phyloP scores from a whole-genome alignment of 2,113 vertebrate species.

The Lampris incognitus region DNA sequence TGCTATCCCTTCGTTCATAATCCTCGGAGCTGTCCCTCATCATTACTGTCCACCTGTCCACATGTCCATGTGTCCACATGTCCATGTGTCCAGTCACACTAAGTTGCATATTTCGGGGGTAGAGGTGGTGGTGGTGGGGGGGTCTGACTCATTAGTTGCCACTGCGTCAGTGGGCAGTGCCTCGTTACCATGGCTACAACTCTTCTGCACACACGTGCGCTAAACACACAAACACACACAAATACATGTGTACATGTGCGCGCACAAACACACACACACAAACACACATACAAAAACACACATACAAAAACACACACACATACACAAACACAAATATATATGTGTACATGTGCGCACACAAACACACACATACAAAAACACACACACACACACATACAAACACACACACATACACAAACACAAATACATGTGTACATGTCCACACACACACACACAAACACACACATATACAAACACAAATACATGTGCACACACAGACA shows the following conservation, averaged over 20 bases:
- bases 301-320: no score
- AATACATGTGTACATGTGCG: no score
- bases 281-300: no score
- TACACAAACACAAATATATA: no score
- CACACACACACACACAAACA: not conserved
- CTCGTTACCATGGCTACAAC: not conserved
- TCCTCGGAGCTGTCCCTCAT: not conserved
- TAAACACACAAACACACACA: not conserved
- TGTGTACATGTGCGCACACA: no score
- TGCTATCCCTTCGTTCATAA: not conserved
- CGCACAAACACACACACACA: no score
- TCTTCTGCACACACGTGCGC: not conserved
- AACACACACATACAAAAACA: no score
- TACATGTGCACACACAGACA: no score
- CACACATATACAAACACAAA: no score
- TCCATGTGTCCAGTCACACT: not conserved
- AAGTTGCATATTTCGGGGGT: no score
- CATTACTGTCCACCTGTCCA: not conserved
- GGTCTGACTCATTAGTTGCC: not conserved
- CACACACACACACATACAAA: no score
- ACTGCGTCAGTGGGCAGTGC: not conserved
- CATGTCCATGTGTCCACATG: not conserved
- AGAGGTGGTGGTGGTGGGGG: not conserved
- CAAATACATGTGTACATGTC: not conserved
- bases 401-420: not conserved